Evolutionary conservation across 2,797 vertebrate genomes (phyloP).

Genomic region (Orientallactaga sibirica): DNA sequence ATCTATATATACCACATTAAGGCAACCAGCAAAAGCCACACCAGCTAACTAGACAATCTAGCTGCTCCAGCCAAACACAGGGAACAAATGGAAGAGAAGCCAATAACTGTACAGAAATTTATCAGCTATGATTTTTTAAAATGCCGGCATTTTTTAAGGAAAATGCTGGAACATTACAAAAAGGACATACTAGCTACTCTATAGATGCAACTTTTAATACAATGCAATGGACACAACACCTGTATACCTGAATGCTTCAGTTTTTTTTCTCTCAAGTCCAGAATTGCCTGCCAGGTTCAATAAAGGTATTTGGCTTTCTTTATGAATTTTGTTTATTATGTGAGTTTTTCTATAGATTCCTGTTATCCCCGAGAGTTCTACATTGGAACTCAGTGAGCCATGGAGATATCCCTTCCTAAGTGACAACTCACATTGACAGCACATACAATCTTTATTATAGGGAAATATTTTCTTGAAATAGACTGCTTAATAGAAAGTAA

Average conservation of each 20-base stretch:
- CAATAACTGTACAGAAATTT: neutral
- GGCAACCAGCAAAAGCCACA: neutral
- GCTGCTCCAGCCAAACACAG: neutral
- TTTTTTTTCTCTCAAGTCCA: neutral
- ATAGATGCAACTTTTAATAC: neutral
- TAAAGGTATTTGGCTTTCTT: neutral
- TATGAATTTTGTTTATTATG: neutral
- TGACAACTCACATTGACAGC: neutral
- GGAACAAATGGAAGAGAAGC: neutral
- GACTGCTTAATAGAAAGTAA: neutral
- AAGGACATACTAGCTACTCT: neutral
- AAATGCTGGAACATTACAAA: constrained; percentile 6
- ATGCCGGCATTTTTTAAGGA: constrained; percentile 17
- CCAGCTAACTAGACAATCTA: neutral
- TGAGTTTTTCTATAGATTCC: neutral
- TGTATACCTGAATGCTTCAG: neutral
- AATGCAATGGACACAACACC: neutral
- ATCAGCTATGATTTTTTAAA: neutral
- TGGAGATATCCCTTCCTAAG: neutral
- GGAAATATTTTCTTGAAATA: neutral
- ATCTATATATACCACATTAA: neutral
- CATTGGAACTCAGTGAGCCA: neutral
- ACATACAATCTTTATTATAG: neutral
- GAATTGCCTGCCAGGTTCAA: neutral
- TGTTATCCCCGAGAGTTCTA: neutral